Evolutionary conservation across 2,113 vertebrate genomes (phyloP), one percentile per base, ranked within the genome.

Genomic region (Seriola rivoliana): DNA sequence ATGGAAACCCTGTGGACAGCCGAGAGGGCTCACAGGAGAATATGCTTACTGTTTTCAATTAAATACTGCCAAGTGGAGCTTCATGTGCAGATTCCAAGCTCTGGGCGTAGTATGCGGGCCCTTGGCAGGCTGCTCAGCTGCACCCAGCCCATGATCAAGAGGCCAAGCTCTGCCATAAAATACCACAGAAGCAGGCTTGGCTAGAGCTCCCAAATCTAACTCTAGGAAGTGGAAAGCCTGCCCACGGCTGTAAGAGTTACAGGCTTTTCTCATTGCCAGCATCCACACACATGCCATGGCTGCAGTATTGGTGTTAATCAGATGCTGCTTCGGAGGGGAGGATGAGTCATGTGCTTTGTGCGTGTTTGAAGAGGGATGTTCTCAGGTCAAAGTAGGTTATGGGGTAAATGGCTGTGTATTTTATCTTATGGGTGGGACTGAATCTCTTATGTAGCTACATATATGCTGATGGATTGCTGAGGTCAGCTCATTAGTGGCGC

Each of bases 401-500:
- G 54, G 78, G 81, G 71, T 92, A 88, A 92, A 89, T 65, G 82
- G 71, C 80, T 77, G 71, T 77, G 84, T 77, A 77, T 85, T 89
- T 87, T 84, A 87, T 89, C 78, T 83, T 79, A 71, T 83, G 84
- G 79, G 71, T 88, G 78, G 73, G 57, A 40, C 12, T 29, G 63
- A 29, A 81, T 81, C 77, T 71, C 76, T 73, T 81, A 81, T 87
- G 78, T 70, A 36, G 80, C 72, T 80, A 3, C 25, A 48, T 9
- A 8, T 72, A 71, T 80, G 75, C 88, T 87, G 78, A 89, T 82
- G 75, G 76, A 82, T 83, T 67, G 92, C 89, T 89, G 89, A 94
- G 88, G 85, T 92, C 86, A 86, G 89, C 90, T 92, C 82, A 89
- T 91, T 91, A 92, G 90, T 57, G 75, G 59, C 1, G 14, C 59